Conservation (phyloP, 2,113 vertebrate genomes). For the Stigmatopora nigra region DNA sequence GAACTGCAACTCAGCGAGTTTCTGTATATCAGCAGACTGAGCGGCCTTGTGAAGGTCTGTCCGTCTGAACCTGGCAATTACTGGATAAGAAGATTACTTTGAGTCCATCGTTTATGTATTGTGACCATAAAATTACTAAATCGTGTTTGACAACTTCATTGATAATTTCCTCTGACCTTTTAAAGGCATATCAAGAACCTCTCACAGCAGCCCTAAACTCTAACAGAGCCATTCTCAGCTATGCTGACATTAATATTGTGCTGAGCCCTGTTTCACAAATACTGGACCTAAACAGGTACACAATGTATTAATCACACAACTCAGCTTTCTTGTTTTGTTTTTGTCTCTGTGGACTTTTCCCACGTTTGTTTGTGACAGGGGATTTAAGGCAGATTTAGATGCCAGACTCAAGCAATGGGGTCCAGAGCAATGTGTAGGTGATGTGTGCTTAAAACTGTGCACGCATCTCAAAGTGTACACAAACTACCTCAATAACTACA, state of each 20-base stretch:
- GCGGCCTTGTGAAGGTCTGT: constrained; percentile 51
- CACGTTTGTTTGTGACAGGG: constrained; percentile 38
- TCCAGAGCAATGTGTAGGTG: constrained; percentile 71
- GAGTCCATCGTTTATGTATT: neutral
- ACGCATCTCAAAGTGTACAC: constrained; percentile 66
- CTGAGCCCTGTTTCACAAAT: constrained; percentile 67
- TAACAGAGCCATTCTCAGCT: constrained; percentile 73
- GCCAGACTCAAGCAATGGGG: constrained; percentile 70
- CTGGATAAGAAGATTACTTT: neutral
- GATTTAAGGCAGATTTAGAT: constrained; percentile 63
- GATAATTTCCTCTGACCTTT: neutral
- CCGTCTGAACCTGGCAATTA: neutral
- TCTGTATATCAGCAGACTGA: constrained; percentile 62
- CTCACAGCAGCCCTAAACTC: constrained; percentile 73
- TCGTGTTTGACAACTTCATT: neutral
- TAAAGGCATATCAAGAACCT: constrained; percentile 68
- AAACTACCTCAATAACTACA: constrained; percentile 79
- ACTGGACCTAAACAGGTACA: constrained; percentile 69
- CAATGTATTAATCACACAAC: neutral
- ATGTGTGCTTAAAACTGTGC: constrained; percentile 70
- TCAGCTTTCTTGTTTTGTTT: neutral
- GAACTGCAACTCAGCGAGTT: constrained; percentile 73
- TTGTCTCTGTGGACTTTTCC: neutral
- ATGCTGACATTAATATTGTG: constrained; percentile 63
- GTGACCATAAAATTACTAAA: neutral